Evolutionary conservation across 2,113 vertebrate genomes (phyloP).

Genomic region (Trogon melanurus): DNA sequence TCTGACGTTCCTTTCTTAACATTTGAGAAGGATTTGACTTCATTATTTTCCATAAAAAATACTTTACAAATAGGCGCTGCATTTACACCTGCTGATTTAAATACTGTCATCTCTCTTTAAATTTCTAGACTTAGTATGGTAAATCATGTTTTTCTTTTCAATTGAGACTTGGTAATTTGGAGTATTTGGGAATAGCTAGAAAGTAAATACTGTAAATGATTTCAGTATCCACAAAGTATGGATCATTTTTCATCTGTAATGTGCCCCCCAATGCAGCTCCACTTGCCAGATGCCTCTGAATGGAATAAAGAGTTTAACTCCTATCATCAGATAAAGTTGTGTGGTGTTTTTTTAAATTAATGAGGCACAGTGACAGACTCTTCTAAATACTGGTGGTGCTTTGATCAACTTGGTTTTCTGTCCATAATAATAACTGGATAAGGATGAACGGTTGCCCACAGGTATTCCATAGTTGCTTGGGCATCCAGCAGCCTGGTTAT

Average conservation of each 20-base stretch:
- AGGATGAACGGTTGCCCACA: background rate
- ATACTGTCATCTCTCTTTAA: conserved; percentile 83
- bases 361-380: background rate
- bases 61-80: conserved; percentile 83
- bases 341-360: conserved; percentile 14
- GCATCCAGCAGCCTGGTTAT: background rate
- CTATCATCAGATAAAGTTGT: conserved; percentile 63
- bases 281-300: conserved; percentile 98
- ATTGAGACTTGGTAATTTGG: conserved; percentile 83
- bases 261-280: conserved; percentile 93
- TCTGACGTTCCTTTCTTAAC: conserved; percentile 75
- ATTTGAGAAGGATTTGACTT: conserved; percentile 75
- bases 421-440: background rate
- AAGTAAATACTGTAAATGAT: conserved; percentile 81
- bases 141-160: conserved; percentile 87
- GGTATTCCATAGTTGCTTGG: background rate
- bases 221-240: conserved; percentile 78
- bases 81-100: conserved; percentile 85
- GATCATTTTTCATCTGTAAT: conserved; percentile 85
- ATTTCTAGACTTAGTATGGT: conserved; percentile 88
- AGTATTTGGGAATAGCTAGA: conserved; percentile 84
- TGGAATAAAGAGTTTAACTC: conserved; percentile 88
- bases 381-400: background rate
- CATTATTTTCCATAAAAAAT: conserved; percentile 73
- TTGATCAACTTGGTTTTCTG: background rate